These are phyloP conservation scores for Phytoseiulus persimilis DNA, from an alignment of 2,888 invertebrate genomes.

Conservation along the genomic window DNA sequence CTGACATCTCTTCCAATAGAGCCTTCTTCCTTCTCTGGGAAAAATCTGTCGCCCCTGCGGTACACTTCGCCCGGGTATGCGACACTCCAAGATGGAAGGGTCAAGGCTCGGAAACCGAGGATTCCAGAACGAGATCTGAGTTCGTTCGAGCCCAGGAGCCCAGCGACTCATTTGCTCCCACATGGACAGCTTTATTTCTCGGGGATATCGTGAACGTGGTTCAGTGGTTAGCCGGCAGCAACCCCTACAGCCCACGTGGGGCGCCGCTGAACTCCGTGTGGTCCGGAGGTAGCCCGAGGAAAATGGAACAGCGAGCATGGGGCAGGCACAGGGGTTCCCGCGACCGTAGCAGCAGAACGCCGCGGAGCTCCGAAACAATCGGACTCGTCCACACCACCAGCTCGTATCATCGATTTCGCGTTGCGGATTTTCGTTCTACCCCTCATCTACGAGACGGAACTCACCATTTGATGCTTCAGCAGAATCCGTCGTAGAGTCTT, in stretches of 20 bases:
- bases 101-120: too few relatives aligned
- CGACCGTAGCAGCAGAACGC: neutral
- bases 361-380: neutral
- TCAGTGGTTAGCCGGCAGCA: neutral
- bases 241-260: neutral
- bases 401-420: neutral
- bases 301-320: neutral
- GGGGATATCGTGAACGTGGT: neutral
- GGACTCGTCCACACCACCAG: neutral
- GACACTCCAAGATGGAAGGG: too few relatives aligned
- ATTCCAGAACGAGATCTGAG: too few relatives aligned
- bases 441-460: neutral
- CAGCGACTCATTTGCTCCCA: neutral
- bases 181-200: neutral
- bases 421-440: neutral
- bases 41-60: too few relatives aligned
- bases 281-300: neutral
- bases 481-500: neutral
- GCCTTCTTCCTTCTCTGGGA: neutral
- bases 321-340: neutral
- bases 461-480: neutral
- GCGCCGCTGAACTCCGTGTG: neutral
- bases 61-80: too few relatives aligned
- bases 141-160: too few relatives aligned
- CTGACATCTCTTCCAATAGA: neutral